Evolutionary conservation across 1,140 invertebrate genomes (phyloP).

Genomic region (Drosophila triauraria): DNA sequence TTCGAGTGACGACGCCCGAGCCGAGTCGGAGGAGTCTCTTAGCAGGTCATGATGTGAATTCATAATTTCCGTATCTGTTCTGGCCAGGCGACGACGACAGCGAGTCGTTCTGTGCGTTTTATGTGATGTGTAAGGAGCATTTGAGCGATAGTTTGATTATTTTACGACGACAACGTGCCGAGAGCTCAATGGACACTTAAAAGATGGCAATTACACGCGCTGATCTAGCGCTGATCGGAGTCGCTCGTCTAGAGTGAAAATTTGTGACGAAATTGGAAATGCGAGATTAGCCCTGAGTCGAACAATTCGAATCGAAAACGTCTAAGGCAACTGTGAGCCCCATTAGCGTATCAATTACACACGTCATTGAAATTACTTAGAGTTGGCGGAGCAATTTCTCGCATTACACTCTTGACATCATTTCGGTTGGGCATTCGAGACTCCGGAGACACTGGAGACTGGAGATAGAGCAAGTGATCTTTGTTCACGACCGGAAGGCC

Average conservation of each 20-base stretch:
- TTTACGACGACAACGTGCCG: constrained; percentile 76
- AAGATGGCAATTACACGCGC: constrained; percentile 31
- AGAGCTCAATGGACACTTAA: constrained; percentile 38
- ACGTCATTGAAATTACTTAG: constrained; percentile 10
- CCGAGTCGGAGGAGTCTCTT: neutral
- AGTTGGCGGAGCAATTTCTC: constrained; percentile 16
- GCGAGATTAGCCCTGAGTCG: constrained; percentile 20
- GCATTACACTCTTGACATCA: constrained; percentile 35
- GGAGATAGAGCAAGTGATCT: constrained; percentile 22
- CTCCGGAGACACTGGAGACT: constrained; percentile 7
- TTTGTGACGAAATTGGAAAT: constrained; percentile 23
- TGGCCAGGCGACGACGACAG: constrained; percentile 16
- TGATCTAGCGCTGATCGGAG: constrained; percentile 24
- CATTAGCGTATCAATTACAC: constrained; percentile 34
- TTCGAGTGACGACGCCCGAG: constrained; percentile 14
- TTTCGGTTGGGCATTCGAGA: constrained; percentile 4
- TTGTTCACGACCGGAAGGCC: constrained; percentile 26
- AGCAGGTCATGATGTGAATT: constrained; percentile 64
- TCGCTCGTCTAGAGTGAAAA: constrained; percentile 13
- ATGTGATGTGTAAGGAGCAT: constrained; percentile 70
- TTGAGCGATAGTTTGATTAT: constrained; percentile 75
- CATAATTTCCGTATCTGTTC: constrained; percentile 47
- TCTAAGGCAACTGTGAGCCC: neutral
- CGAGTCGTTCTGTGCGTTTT: constrained; percentile 31
- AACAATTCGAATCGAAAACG: constrained; percentile 11